Percentiles rank a stretch among this genome's conserved stretches.
phyloP scores from a whole-genome alignment of 2,888 invertebrate genomes.

The Synergus laeviventris region DNA sequence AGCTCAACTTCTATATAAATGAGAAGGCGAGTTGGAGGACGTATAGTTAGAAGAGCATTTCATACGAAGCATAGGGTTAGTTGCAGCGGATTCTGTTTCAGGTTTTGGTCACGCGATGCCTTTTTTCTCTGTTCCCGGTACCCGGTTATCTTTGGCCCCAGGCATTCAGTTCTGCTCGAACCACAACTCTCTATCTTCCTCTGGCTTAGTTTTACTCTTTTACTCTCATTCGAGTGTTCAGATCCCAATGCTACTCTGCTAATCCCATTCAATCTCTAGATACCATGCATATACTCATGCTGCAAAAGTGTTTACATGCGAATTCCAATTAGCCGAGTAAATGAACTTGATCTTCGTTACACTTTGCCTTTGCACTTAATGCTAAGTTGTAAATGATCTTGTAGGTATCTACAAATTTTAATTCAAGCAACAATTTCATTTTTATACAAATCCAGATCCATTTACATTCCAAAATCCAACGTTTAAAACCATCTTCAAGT shows the following conservation, averaged over 20 bases:
- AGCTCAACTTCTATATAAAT: slow-evolving; percentile 20
- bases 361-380: neutral
- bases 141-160: slow-evolving; percentile 73
- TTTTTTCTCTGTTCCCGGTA: slow-evolving; percentile 75
- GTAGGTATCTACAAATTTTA: neutral
- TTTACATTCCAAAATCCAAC: neutral
- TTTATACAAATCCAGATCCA: neutral
- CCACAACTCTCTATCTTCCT: slow-evolving; percentile 46
- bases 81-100: slow-evolving; percentile 69
- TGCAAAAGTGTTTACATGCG: slow-evolving; percentile 43
- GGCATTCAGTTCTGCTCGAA: slow-evolving; percentile 58
- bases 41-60: slow-evolving; percentile 61
- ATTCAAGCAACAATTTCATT: neutral
- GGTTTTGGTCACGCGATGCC: slow-evolving; percentile 74
- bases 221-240: slow-evolving; percentile 41
- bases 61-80: slow-evolving; percentile 63
- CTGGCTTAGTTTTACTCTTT: slow-evolving; percentile 41
- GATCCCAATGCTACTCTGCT: slow-evolving; percentile 40
- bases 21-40: slow-evolving; percentile 48
- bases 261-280: slow-evolving; percentile 49
- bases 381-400: neutral
- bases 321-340: slow-evolving; percentile 38
- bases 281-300: slow-evolving; percentile 41
- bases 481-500: no score
- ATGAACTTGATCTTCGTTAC: neutral